A percentile compares a stretch with the other conserved stretches of the same genome.
Conservation (phyloP, 2,797 vertebrate genomes). For the Rachycentron canadum region DNA sequence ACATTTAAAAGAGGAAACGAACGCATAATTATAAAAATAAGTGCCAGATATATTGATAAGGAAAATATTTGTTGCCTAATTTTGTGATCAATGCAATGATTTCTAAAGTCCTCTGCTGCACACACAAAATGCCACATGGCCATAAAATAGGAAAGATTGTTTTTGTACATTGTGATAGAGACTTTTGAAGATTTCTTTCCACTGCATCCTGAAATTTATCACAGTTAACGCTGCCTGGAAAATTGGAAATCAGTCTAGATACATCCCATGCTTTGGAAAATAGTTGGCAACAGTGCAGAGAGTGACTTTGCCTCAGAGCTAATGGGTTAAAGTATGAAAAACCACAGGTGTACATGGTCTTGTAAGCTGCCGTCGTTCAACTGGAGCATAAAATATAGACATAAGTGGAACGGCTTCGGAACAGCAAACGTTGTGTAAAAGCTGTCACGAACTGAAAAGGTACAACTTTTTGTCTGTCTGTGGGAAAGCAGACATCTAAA, state of each 20-base stretch:
- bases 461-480: neutral
- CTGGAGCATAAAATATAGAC: neutral
- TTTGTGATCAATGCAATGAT: neutral
- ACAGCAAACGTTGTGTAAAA: neutral
- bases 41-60: neutral
- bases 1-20: neutral
- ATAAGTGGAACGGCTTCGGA: neutral
- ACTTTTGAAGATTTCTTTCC: neutral
- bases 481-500: neutral
- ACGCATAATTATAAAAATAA: neutral
- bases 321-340: neutral
- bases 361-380: neutral
- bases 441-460: neutral
- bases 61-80: neutral
- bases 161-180: neutral
- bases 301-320: neutral
- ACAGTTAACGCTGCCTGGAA: neutral
- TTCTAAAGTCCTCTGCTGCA: neutral
- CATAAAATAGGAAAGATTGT: neutral
- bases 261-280: neutral
- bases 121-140: neutral
- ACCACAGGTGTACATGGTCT: neutral
- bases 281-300: neutral
- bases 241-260: slow-evolving; percentile 2
- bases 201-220: neutral